phyloP scores from a whole-genome alignment of 2,888 invertebrate genomes.

The Drosophila meridiana region DNA sequence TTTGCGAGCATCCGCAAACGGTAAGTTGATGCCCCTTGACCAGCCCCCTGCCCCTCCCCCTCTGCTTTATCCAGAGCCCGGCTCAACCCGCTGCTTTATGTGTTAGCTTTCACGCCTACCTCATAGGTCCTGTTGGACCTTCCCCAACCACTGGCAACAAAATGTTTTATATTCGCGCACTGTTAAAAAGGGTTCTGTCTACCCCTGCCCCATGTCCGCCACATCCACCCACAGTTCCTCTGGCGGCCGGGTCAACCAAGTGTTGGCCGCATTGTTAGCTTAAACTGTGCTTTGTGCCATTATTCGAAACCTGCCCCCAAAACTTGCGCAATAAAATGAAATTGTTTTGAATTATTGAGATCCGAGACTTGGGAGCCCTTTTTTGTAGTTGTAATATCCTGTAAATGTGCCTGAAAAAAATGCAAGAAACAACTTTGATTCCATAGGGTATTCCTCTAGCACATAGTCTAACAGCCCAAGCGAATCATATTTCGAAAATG shows the following conservation, averaged over 20 bases:
- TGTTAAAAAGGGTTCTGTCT: constrained; percentile 58
- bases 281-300: constrained; percentile 65
- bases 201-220: background rate
- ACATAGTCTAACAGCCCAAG: background rate
- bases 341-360: constrained; percentile 81
- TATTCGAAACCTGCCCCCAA: constrained; percentile 30
- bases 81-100: constrained; percentile 21
- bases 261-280: constrained; percentile 54
- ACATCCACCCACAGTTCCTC: background rate
- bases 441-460: background rate
- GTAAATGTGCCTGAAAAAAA: background rate
- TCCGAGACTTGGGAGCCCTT: constrained; percentile 51
- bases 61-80: background rate
- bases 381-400: background rate
- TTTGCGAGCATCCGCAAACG: constrained; percentile 63
- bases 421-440: background rate
- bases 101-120: constrained; percentile 62
- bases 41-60: background rate
- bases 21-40: constrained; percentile 58
- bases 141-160: constrained; percentile 13
- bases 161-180: constrained; percentile 57
- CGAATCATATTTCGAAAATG: background rate
- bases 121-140: background rate
- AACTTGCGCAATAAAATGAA: constrained; percentile 73
- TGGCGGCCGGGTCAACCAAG: constrained; percentile 56